Evolutionary conservation across 2,797 vertebrate species (phyloP).

Genomic region (Xiphophorus birchmanni): DNA sequence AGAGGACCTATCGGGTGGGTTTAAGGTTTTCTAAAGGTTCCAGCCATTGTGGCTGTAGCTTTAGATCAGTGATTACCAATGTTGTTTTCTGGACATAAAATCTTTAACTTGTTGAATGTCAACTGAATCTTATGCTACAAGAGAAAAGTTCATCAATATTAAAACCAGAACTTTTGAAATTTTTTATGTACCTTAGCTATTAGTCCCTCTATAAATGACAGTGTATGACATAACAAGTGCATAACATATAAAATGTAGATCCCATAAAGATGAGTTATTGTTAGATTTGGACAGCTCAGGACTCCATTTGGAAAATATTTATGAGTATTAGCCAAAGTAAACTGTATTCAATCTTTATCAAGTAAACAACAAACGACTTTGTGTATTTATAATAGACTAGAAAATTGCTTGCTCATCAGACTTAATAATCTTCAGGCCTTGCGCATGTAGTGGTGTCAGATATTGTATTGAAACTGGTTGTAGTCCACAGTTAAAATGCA

Average conservation of each 20-base stretch:
- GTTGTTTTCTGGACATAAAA: not conserved
- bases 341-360: not conserved
- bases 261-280: not conserved
- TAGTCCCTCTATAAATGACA: not conserved
- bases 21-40: no score
- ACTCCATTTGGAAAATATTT: not conserved
- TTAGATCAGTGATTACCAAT: not conserved
- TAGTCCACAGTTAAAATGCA: not conserved
- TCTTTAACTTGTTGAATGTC: not conserved
- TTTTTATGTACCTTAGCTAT: not conserved
- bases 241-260: not conserved
- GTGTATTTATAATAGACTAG: not conserved
- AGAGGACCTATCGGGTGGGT: not conserved
- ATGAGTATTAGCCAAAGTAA: not conserved
- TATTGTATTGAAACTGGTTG: not conserved
- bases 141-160: not conserved
- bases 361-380: not conserved
- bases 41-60: not conserved
- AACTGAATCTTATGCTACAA: not conserved
- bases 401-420: not conserved
- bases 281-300: not conserved
- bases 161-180: not conserved
- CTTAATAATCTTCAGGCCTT: not conserved
- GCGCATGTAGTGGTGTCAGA: not conserved
- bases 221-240: not conserved